phyloP scores from a whole-genome alignment of 2,113 vertebrate genomes.

The Girardinichthys multiradiatus region DNA sequence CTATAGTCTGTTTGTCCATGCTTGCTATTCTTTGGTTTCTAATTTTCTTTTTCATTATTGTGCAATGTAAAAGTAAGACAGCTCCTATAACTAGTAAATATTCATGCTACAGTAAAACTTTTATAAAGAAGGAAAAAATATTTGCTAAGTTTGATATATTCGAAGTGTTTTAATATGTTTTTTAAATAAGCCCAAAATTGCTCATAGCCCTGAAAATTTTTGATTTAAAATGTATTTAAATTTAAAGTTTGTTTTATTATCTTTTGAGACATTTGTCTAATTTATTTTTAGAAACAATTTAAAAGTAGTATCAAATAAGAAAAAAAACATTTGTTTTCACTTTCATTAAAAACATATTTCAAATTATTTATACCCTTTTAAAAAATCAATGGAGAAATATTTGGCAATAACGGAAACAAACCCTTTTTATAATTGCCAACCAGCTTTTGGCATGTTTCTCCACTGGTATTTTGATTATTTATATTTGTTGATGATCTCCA shows the following conservation, averaged over 20 bases:
- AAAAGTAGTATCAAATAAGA: not conserved
- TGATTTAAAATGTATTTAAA: too few species aligned
- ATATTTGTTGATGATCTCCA: not conserved
- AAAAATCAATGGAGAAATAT: not conserved
- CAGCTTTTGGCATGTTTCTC: not conserved
- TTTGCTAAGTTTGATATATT: too few species aligned
- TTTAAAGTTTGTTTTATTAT: too few species aligned
- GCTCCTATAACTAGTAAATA: not conserved
- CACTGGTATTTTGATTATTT: not conserved
- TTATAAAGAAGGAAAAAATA: not conserved
- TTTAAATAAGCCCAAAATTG: too few species aligned
- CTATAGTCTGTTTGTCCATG: too few species aligned
- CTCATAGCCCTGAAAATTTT: too few species aligned
- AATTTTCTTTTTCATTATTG: too few species aligned
- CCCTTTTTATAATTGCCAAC: not conserved
- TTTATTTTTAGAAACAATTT: not conserved
- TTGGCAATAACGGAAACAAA: not conserved
- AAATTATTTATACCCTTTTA: not conserved
- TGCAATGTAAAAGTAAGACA: not conserved
- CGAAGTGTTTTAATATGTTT: too few species aligned
- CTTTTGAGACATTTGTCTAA: not conserved
- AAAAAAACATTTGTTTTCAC: not conserved
- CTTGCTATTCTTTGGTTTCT: too few species aligned
- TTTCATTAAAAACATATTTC: not conserved
- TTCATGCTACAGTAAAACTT: not conserved